Evolutionary conservation across 2,797 vertebrate species (phyloP).

Genomic region (Acipenser transmontanus): DNA sequence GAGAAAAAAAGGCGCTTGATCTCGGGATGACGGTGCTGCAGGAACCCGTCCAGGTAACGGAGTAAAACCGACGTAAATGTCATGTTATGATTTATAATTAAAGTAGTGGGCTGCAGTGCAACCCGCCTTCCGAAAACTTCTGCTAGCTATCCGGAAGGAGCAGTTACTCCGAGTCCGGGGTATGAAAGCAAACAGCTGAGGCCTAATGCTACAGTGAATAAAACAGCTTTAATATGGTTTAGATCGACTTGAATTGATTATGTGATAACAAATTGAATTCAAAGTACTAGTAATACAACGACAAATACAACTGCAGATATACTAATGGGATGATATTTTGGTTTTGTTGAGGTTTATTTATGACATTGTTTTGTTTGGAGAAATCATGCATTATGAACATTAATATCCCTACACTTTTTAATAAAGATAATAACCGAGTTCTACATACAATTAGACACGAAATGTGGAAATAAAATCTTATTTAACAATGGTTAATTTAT

Average conservation of each 20-base stretch:
- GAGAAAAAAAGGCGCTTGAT: constrained; percentile 38
- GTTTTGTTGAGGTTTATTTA: too few species aligned
- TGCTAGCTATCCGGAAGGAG: constrained; percentile 36
- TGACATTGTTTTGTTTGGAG: too few species aligned
- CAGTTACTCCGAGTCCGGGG: constrained; percentile 44
- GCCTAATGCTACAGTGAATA: constrained; percentile 22
- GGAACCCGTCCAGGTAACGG: constrained; percentile 93
- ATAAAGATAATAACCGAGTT: too few species aligned
- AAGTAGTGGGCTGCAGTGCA: constrained; percentile 13
- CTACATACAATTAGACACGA: too few species aligned
- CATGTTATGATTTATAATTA: constrained; percentile 24
- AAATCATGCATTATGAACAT: too few species aligned
- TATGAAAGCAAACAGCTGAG: constrained; percentile 26
- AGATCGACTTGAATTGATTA: not conserved
- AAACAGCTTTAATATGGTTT: too few species aligned
- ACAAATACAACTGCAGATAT: too few species aligned
- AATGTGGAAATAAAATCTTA: too few species aligned
- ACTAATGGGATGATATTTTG: too few species aligned
- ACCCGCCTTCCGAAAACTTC: constrained; percentile 14
- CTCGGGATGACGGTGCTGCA: constrained; percentile 96
- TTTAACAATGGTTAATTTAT: too few species aligned
- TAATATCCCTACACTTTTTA: too few species aligned
- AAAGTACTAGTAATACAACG: too few species aligned
- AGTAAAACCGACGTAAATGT: constrained; percentile 18
- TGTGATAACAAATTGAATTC: not conserved